phyloP scores from a whole-genome alignment of 2,888 invertebrate species.

The Lasiommata megera region DNA sequence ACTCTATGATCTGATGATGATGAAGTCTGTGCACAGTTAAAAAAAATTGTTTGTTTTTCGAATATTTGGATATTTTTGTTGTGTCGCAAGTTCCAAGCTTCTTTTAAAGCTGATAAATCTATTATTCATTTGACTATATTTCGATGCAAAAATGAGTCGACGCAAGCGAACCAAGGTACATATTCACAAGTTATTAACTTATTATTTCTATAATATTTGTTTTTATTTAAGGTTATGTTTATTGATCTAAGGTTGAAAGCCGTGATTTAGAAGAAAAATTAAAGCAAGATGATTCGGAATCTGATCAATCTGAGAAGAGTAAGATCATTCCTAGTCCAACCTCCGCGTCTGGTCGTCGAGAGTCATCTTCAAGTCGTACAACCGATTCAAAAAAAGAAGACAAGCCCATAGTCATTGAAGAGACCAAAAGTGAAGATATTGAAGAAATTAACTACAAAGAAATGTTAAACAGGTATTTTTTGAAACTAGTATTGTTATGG shows the following conservation, averaged over 20 bases:
- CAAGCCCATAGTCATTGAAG: constrained; percentile 61
- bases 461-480: constrained; percentile 65
- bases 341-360: constrained; percentile 70
- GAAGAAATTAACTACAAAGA: constrained; percentile 82
- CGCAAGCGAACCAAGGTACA: constrained; percentile 81
- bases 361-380: constrained; percentile 75
- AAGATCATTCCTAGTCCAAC: constrained; percentile 82
- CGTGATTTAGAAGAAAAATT: constrained; percentile 86
- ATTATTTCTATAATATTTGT: constrained; percentile 30
- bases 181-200: background rate
- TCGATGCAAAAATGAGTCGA: constrained; percentile 82
- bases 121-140: background rate
- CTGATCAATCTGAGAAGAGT: constrained; percentile 83
- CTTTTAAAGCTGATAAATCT: background rate
- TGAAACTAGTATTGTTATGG: background rate
- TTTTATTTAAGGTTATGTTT: constrained; percentile 81
- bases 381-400: constrained; percentile 74
- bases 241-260: constrained; percentile 68
- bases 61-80: too few relatives aligned
- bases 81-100: too few relatives aligned
- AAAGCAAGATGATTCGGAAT: constrained; percentile 83
- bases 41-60: too few relatives aligned
- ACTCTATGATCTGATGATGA: too few relatives aligned
- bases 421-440: constrained; percentile 83
- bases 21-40: too few relatives aligned